Percentiles rank a stretch among this genome's conserved stretches.
Evolutionary conservation across 2,113 vertebrate species (phyloP).

Genomic region (Pteruthius melanotis): DNA sequence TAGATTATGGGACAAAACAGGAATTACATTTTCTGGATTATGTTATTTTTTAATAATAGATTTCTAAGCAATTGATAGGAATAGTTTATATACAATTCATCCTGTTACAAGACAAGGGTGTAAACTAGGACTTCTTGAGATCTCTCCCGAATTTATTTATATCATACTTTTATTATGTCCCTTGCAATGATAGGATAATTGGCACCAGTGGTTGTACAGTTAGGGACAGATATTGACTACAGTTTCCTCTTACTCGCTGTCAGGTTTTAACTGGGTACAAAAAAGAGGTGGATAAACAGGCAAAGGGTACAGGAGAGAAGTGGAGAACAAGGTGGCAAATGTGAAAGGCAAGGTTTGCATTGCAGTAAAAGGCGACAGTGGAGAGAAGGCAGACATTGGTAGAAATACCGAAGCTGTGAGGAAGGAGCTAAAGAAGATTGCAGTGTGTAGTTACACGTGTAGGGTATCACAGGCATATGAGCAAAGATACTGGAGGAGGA

Average conservation of each 20-base stretch:
- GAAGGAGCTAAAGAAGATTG: background rate
- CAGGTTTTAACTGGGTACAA: background rate
- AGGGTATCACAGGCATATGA: background rate
- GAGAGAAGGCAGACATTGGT: background rate
- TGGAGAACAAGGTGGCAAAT: background rate
- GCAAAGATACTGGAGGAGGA: background rate
- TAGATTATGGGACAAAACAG: background rate
- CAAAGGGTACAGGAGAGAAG: background rate
- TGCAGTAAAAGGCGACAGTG: background rate
- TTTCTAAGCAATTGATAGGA: background rate
- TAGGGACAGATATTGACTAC: background rate
- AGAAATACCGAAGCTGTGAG: background rate
- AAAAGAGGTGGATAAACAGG: background rate
- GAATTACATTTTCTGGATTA: background rate
- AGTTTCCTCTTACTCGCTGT: background rate
- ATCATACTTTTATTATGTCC: background rate
- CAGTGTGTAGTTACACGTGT: background rate
- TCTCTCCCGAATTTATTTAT: background rate
- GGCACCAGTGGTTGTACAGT: background rate
- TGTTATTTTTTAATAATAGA: background rate
- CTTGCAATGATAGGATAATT: background rate
- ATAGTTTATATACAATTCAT: background rate
- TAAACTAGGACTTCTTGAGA: background rate
- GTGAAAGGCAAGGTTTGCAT: background rate
- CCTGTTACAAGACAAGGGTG: background rate